Percentiles rank a stretch among this genome's conserved stretches.
Evolutionary conservation across 1,140 invertebrate genomes (phyloP).

Genomic region (Cherax destructor): DNA sequence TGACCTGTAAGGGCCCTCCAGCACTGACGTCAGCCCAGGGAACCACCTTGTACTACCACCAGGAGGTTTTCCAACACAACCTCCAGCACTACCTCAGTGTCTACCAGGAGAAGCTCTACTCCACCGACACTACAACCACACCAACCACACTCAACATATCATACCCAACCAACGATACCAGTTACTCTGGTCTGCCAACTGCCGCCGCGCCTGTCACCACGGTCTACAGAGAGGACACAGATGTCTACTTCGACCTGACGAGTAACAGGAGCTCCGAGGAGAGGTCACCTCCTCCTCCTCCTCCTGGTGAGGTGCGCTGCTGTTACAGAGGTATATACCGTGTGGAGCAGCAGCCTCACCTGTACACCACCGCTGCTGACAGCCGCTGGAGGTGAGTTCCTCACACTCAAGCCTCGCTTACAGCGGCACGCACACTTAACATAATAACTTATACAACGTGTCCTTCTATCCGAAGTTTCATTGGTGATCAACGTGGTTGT

Average conservation of each 20-base stretch:
- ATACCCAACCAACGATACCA: background rate
- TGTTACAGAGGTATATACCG: conserved; percentile 54
- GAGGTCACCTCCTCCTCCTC: background rate
- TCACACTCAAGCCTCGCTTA: too few relatives aligned
- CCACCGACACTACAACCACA: background rate
- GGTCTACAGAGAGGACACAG: background rate
- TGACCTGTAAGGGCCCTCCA: conserved; percentile 35
- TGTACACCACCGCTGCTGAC: conserved; percentile 18
- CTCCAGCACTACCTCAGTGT: conserved; percentile 2
- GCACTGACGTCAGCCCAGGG: conserved; percentile 42
- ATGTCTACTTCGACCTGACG: background rate
- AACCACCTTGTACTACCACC: conserved; percentile 46
- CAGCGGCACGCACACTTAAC: too few relatives aligned
- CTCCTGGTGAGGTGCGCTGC: conserved; percentile 6
- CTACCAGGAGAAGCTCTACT: background rate
- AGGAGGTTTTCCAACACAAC: conserved; percentile 15
- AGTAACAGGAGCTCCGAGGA: background rate
- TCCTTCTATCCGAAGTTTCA: too few relatives aligned
- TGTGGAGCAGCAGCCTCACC: conserved; percentile 27
- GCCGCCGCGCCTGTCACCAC: background rate
- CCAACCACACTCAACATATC: background rate
- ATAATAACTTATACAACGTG: too few relatives aligned
- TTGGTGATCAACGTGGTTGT: too few relatives aligned
- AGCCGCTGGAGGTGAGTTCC: conserved; percentile 35
- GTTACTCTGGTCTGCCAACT: background rate